phyloP scores from a whole-genome alignment of 2,797 vertebrate genomes.

The Pristis pectinata region DNA sequence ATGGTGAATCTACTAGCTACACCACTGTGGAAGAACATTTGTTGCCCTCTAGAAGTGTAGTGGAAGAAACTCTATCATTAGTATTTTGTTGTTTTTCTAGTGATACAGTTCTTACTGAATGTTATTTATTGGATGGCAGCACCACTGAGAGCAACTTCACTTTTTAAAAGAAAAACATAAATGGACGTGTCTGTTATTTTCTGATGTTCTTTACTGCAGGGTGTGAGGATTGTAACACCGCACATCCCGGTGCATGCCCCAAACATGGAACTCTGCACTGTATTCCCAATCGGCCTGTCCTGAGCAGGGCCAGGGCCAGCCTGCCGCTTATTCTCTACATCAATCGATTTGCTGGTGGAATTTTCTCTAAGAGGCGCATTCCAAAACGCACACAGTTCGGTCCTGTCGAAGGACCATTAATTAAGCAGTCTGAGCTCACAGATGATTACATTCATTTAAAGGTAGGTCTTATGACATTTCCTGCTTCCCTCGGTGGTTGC shows the following conservation, averaged over 20 bases:
- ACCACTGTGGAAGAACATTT: neutral
- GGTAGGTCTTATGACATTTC: conserved; percentile 50
- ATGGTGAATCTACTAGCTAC: too few species aligned
- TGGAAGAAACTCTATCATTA: neutral
- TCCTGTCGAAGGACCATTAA: conserved; percentile 82
- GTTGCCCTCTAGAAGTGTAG: neutral
- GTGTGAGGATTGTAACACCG: conserved; percentile 91
- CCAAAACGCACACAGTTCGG: conserved; percentile 95
- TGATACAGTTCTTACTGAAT: neutral
- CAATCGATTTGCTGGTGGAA: conserved; percentile 83
- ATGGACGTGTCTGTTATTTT: neutral
- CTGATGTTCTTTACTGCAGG: conserved; percentile 58
- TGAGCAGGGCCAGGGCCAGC: conserved; percentile 86
- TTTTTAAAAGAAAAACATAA: neutral
- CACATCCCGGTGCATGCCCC: conserved; percentile 77
- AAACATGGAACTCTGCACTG: conserved; percentile 88
- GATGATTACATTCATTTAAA: conserved; percentile 87
- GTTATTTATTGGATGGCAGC: neutral
- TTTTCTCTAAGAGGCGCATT: conserved; percentile 90
- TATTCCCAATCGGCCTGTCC: conserved; percentile 83
- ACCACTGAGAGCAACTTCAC: neutral
- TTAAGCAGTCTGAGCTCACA: conserved; percentile 74
- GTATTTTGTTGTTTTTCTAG: neutral
- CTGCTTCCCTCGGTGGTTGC: neutral
- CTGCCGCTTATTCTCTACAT: conserved; percentile 88